A percentile compares a stretch with the other conserved stretches of the same genome.
Conservation (phyloP, 2,797 vertebrate species). For the Vespertilio murinus region DNA sequence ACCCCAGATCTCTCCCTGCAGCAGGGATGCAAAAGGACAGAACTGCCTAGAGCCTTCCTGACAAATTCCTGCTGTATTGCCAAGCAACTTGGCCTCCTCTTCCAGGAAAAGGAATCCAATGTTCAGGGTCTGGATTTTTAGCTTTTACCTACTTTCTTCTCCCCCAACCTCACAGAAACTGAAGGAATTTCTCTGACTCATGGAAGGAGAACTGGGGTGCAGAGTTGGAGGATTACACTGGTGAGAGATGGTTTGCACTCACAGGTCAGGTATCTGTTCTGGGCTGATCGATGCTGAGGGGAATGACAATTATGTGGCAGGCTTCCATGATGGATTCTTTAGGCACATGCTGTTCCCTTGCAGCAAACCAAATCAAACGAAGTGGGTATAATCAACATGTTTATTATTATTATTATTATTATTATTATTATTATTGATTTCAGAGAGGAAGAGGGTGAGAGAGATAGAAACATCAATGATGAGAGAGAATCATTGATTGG, state of each 20-base stretch:
- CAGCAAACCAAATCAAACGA: not conserved
- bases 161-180: not conserved
- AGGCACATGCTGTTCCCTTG: not conserved
- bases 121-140: conserved; percentile 25
- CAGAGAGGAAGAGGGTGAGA: too few relatives aligned
- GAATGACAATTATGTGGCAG: not conserved
- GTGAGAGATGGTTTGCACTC: too few relatives aligned
- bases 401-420: too few relatives aligned
- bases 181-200: not conserved
- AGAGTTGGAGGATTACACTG: not conserved
- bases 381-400: not conserved
- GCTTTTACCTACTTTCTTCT: not conserved
- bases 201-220: not conserved
- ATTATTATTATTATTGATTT: too few relatives aligned
- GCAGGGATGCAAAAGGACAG: not conserved
- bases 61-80: conserved; percentile 62
- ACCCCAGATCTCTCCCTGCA: not conserved
- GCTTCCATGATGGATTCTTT: not conserved
- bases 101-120: conserved; percentile 33
- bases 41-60: conserved; percentile 22
- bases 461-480: too few relatives aligned
- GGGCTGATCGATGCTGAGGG: not conserved
- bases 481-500: too few relatives aligned
- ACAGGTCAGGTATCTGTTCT: not conserved
- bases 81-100: conserved; percentile 69